phyloP scores from a whole-genome alignment of 2,888 invertebrate genomes.

The Nephrotoma guestfalica region DNA sequence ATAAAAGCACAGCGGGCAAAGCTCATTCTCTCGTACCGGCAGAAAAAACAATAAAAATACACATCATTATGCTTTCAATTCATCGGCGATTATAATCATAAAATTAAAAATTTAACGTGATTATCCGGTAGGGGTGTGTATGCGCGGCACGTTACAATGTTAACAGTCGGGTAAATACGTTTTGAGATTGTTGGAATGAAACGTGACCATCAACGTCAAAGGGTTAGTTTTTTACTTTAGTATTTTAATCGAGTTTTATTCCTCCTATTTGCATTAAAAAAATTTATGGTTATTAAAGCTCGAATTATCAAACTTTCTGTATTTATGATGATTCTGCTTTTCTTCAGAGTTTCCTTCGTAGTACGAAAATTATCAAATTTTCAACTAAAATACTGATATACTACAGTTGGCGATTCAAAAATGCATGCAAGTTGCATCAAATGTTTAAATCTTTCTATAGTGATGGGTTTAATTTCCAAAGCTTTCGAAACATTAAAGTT shows the following conservation, averaged over 20 bases:
- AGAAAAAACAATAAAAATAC: neutral
- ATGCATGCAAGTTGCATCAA: too few relatives aligned
- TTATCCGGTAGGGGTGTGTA: neutral
- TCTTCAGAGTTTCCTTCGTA: too few relatives aligned
- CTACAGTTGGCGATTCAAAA: too few relatives aligned
- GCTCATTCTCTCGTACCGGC: neutral
- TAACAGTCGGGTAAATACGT: neutral
- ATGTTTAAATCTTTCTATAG: too few relatives aligned
- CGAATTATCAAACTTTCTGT: neutral
- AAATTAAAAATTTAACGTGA: neutral
- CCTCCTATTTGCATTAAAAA: neutral
- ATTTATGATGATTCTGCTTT: too few relatives aligned
- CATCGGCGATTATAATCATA: neutral
- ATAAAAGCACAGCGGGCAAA: neutral
- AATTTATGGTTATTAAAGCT: neutral
- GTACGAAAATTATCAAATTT: too few relatives aligned
- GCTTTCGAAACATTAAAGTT: too few relatives aligned
- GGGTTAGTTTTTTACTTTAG: neutral
- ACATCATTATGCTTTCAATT: neutral
- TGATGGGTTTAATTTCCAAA: too few relatives aligned
- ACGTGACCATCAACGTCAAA: neutral
- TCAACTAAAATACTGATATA: too few relatives aligned
- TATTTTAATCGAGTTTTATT: neutral
- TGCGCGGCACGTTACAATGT: neutral
- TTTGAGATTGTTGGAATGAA: neutral